Conservation (phyloP, 1,140 invertebrate species). For the Drosophila insularis region DNA sequence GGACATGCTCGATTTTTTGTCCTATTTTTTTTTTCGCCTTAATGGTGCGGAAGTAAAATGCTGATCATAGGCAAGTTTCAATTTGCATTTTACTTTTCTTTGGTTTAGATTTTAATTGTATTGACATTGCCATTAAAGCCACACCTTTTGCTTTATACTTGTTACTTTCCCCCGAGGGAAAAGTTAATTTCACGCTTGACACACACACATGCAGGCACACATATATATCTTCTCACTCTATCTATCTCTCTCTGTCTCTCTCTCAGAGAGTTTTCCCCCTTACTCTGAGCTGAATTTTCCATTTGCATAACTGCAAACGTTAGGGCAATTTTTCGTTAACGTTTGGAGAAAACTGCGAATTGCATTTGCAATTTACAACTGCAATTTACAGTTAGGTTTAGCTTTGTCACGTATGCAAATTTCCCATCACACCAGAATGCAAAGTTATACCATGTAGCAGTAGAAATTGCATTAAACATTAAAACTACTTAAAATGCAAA, state of each 20-base stretch:
- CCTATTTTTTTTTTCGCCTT: neutral
- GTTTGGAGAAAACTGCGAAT: conserved; percentile 44
- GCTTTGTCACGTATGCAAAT: neutral
- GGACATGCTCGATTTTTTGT: neutral
- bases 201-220: conserved; percentile 20
- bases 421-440: neutral
- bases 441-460: conserved; percentile 5
- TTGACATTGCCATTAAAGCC: conserved; percentile 4
- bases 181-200: conserved; percentile 45
- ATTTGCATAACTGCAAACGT: conserved; percentile 46
- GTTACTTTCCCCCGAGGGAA: conserved; percentile 22
- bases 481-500: conserved; percentile 49
- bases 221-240: neutral
- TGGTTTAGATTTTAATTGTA: neutral
- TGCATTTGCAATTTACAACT: conserved; percentile 52
- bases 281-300: conserved; percentile 34
- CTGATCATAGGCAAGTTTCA: conserved; percentile 6
- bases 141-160: conserved; percentile 8
- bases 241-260: neutral
- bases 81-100: neutral
- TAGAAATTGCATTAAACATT: conserved; percentile 31
- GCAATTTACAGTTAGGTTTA: conserved; percentile 29
- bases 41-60: conserved; percentile 3
- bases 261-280: neutral
- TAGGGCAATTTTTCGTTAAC: conserved; percentile 31